Conservation (phyloP, 2,888 invertebrate species). For the Mesochorus sp. region DNA sequence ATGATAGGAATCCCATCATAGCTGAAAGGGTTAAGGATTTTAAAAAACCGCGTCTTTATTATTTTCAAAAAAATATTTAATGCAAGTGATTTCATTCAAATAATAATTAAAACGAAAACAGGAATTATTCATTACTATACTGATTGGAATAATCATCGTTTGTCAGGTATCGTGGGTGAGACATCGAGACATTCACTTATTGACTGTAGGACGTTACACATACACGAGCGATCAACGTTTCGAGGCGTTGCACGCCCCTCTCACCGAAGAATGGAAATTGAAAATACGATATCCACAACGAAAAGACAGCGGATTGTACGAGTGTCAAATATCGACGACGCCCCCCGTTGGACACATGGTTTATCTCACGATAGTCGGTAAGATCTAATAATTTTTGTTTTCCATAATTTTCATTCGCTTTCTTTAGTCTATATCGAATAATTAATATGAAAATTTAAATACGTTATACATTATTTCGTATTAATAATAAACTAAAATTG, state of each 20-base stretch:
- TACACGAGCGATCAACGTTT: slow-evolving; percentile 92
- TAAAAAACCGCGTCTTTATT: no score
- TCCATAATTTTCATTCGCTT: no score
- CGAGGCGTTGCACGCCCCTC: slow-evolving; percentile 92
- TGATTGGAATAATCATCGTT: not conserved
- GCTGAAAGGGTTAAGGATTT: no score
- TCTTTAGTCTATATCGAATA: not conserved
- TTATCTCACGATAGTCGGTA: slow-evolving; percentile 91
- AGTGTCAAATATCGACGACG: slow-evolving; percentile 94
- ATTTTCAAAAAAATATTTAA: no score
- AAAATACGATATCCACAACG: slow-evolving; percentile 88
- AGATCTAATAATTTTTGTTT: not conserved
- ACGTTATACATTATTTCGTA: no score
- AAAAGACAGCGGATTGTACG: slow-evolving; percentile 90
- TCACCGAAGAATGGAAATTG: slow-evolving; percentile 93
- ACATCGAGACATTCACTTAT: slow-evolving; percentile 88
- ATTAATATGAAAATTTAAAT: not conserved
- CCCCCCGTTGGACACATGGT: slow-evolving; percentile 92
- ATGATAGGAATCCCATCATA: no score
- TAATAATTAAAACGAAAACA: not conserved
- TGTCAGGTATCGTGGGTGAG: slow-evolving; percentile 88
- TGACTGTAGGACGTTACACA: slow-evolving; percentile 88
- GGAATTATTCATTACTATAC: not conserved
- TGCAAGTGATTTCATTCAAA: not conserved
- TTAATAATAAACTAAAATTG: no score